phyloP scores from a whole-genome alignment of 1,140 invertebrate species.

The Caenorhabditis tropicalis region DNA sequence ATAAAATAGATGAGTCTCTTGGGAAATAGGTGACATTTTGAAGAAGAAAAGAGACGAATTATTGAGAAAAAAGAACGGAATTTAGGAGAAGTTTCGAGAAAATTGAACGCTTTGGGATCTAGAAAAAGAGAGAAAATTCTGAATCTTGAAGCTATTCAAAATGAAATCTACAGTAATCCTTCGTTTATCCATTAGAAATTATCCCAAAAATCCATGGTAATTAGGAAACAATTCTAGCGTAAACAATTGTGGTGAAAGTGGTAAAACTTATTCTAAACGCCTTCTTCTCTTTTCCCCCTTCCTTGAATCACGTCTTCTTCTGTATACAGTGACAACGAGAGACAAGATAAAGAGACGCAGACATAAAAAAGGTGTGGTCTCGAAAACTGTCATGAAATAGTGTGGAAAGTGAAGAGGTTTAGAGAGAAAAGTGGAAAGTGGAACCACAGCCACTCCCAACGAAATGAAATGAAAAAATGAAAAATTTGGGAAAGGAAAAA shows the following conservation, averaged over 20 bases:
- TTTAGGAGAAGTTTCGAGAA: not conserved
- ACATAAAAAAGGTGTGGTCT: not conserved
- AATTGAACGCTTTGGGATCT: too few relatives aligned
- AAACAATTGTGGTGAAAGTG: not conserved
- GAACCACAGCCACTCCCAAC: slow-evolving; percentile 20
- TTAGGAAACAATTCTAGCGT: not conserved
- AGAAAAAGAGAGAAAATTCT: not conserved
- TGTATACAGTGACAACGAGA: not conserved
- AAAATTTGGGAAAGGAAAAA: not conserved
- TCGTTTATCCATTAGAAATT: too few relatives aligned
- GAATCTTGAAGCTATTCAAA: not conserved
- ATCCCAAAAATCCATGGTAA: too few relatives aligned
- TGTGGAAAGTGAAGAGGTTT: not conserved
- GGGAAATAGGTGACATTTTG: too few relatives aligned
- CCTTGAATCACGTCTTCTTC: not conserved
- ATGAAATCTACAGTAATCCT: too few relatives aligned
- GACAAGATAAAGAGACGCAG: slow-evolving; percentile 21
- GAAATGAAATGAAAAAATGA: slow-evolving; percentile 13
- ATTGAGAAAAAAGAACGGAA: not conserved
- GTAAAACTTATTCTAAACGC: slow-evolving; percentile 10
- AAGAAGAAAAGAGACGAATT: not conserved
- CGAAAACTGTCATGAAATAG: not conserved
- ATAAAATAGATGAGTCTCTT: too few relatives aligned
- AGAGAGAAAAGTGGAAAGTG: not conserved
- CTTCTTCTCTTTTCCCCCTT: not conserved